These are phyloP conservation scores for Margaritifera margaritifera DNA, from an alignment of 2,888 invertebrate species.

Conservation along the genomic window DNA sequence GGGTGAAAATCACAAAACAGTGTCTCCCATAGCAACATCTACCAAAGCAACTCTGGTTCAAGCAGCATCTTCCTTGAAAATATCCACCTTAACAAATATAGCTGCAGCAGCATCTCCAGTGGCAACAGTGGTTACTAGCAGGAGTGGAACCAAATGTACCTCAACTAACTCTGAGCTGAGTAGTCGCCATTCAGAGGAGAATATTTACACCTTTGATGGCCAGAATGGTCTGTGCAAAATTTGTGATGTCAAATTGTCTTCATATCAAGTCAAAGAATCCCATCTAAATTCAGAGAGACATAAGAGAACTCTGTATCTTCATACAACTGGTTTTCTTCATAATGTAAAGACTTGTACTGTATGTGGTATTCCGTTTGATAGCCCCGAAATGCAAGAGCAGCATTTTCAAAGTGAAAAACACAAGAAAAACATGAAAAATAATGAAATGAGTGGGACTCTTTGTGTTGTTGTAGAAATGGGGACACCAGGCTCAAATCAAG, in stretches of 20 bases:
- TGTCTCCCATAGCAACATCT: too few species aligned
- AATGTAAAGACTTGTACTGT: conserved; percentile 16
- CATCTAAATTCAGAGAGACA: conserved; percentile 42
- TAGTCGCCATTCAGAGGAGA: neutral
- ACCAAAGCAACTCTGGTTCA: too few species aligned
- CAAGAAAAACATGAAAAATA: conserved; percentile 31
- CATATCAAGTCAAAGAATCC: conserved; percentile 20
- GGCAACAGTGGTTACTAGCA: too few species aligned
- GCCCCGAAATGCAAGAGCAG: conserved; percentile 35
- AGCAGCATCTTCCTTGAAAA: too few species aligned
- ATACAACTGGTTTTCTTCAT: conserved; percentile 10
- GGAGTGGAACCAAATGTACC: too few species aligned
- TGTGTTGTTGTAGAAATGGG: too few species aligned
- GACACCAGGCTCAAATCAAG: too few species aligned
- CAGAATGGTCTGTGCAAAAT: conserved; percentile 28
- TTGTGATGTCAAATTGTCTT: conserved; percentile 33
- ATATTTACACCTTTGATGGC: conserved; percentile 19
- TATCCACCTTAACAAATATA: too few species aligned
- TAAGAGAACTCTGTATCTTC: conserved; percentile 1
- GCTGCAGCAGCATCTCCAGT: too few species aligned
- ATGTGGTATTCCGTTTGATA: conserved; percentile 28
- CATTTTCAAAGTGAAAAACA: conserved; percentile 48
- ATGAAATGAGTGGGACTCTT: too few species aligned
- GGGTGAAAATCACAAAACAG: neutral
- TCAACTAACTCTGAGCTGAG: too few species aligned